These are phyloP conservation scores for Naja naja DNA, from an alignment of 2,113 vertebrate genomes.

Conservation along the genomic window DNA sequence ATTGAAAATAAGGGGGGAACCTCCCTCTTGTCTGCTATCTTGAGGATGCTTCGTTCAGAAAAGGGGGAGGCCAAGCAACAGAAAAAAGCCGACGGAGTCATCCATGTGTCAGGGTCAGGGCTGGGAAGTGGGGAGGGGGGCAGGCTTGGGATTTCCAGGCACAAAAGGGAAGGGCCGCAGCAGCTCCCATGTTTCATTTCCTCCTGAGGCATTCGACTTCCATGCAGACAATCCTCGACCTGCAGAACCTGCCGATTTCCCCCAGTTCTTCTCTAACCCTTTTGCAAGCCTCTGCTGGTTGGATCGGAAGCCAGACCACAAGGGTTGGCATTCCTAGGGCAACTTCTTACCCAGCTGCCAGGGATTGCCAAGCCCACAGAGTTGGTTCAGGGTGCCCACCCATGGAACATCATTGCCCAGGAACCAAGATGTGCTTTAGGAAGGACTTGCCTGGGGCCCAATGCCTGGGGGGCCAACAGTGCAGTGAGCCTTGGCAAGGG, in stretches of 20 bases:
- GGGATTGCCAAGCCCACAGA: not conserved
- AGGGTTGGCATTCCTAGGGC: not conserved
- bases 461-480: not conserved
- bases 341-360: not conserved
- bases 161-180: not conserved
- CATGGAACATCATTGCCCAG: not conserved
- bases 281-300: not conserved
- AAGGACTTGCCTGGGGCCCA: not conserved
- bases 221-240: not conserved
- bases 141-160: not conserved
- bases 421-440: not conserved
- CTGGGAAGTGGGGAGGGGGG: not conserved
- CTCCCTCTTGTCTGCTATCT: not conserved
- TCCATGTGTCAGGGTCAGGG: not conserved
- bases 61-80: not conserved
- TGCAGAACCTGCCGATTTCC: not conserved
- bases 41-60: not conserved
- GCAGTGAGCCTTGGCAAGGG: not conserved
- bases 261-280: not conserved
- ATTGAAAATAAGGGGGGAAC: not conserved
- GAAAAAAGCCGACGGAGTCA: not conserved
- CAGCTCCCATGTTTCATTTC: not conserved
- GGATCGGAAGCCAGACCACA: not conserved
- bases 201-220: not conserved
- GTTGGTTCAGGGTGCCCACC: not conserved